These are phyloP conservation scores for Euthynnus affinis DNA, from an alignment of 2,797 vertebrate genomes.

Conservation along the genomic window DNA sequence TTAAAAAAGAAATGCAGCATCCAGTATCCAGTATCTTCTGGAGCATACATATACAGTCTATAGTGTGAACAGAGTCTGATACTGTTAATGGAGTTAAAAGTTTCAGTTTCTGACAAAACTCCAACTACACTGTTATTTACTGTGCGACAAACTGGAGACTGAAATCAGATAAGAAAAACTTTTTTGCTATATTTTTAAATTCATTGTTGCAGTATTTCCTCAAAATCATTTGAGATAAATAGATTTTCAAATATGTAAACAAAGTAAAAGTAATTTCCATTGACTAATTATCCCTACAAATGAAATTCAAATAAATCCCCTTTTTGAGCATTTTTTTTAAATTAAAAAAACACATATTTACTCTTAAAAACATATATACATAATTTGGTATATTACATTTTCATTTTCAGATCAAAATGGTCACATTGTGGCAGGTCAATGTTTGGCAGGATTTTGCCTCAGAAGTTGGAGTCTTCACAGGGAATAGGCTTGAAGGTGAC, in stretches of 20 bases:
- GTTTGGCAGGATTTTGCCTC: constrained; percentile 53
- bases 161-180: not conserved
- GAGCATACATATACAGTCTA: no score
- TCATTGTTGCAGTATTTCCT: not conserved
- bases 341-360: constrained; percentile 6
- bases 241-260: not conserved
- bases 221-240: not conserved
- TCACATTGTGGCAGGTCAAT: not conserved
- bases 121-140: not conserved
- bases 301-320: not conserved
- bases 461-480: constrained; percentile 83
- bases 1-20: not conserved
- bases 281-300: not conserved
- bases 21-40: not conserved
- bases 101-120: not conserved
- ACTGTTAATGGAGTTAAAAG: no score
- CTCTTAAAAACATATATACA: constrained; percentile 24
- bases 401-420: constrained; percentile 4
- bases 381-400: constrained; percentile 7
- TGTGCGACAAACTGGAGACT: no score
- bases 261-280: not conserved
- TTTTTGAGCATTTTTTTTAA: not conserved
- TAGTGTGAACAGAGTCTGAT: no score
- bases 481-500: constrained; percentile 79
- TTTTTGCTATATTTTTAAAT: not conserved